These are phyloP conservation scores for Pogonognathellus flavescens DNA, from an alignment of 1,140 invertebrate genomes.

Conservation along the genomic window DNA sequence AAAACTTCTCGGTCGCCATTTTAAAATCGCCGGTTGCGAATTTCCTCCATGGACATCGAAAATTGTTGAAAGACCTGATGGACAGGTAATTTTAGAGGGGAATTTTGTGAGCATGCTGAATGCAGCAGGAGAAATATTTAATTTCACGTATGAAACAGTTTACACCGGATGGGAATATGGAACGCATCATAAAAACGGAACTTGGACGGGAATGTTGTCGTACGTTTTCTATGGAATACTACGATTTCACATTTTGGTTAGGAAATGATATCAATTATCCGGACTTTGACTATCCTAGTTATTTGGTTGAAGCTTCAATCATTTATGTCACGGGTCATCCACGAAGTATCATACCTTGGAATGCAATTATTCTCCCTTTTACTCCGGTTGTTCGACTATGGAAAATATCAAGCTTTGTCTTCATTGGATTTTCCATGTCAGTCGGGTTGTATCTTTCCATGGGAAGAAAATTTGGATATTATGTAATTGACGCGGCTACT, in stretches of 20 bases:
- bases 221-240: background rate
- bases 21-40: slow-evolving; percentile 22
- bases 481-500: background rate
- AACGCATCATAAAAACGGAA: slow-evolving; percentile 5
- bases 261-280: slow-evolving; percentile 14
- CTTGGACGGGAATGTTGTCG: slow-evolving; percentile 28
- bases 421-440: background rate
- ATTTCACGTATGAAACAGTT: slow-evolving; percentile 5
- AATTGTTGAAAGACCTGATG: background rate
- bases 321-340: slow-evolving; percentile 15
- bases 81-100: background rate
- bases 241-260: slow-evolving; percentile 9
- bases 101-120: slow-evolving; percentile 3
- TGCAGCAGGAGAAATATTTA: background rate
- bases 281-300: slow-evolving; percentile 26
- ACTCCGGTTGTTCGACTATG: background rate
- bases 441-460: background rate
- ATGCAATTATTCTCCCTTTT: slow-evolving; percentile 15
- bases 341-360: background rate
- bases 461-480: background rate
- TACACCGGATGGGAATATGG: slow-evolving; percentile 31
- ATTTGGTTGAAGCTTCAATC: background rate
- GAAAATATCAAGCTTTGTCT: background rate
- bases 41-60: slow-evolving; percentile 24
- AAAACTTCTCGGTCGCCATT: slow-evolving; percentile 18